Conservation (phyloP, 2,113 vertebrate species). For the human region DNA sequence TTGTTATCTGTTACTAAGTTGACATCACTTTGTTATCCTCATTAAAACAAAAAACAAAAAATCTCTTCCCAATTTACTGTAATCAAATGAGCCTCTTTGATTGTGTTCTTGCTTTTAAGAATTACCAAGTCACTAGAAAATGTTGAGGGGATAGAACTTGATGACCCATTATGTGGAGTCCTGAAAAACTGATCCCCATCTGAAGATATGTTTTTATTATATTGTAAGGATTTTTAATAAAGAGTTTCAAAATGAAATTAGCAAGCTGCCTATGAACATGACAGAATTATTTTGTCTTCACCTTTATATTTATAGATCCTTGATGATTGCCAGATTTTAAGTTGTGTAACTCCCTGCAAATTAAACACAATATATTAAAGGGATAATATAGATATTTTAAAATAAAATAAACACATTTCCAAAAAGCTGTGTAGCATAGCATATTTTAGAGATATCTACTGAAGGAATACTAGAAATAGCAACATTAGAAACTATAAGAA, state of each 20-base stretch:
- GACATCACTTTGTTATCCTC: neutral
- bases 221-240: slow-evolving; percentile 31
- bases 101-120: neutral
- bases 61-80: neutral
- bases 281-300: slow-evolving; percentile 56
- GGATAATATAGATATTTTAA: neutral
- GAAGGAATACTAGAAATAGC: neutral
- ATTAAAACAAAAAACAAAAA: neutral
- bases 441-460: neutral
- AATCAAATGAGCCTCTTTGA: neutral
- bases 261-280: neutral
- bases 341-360: neutral
- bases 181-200: slow-evolving; percentile 3
- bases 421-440: neutral
- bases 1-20: slow-evolving; percentile 9
- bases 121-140: slow-evolving; percentile 9
- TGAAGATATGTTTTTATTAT: slow-evolving; percentile 29
- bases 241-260: slow-evolving; percentile 53
- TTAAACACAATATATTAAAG: slow-evolving; percentile 18
- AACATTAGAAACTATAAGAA: neutral
- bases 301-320: slow-evolving; percentile 37
- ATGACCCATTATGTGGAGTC: neutral
- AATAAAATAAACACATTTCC: slow-evolving; percentile 42
- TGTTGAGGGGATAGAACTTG: neutral
- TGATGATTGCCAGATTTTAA: slow-evolving; percentile 43